phyloP scores from a whole-genome alignment of 1,140 invertebrate species.

The Drosophila asahinai region DNA sequence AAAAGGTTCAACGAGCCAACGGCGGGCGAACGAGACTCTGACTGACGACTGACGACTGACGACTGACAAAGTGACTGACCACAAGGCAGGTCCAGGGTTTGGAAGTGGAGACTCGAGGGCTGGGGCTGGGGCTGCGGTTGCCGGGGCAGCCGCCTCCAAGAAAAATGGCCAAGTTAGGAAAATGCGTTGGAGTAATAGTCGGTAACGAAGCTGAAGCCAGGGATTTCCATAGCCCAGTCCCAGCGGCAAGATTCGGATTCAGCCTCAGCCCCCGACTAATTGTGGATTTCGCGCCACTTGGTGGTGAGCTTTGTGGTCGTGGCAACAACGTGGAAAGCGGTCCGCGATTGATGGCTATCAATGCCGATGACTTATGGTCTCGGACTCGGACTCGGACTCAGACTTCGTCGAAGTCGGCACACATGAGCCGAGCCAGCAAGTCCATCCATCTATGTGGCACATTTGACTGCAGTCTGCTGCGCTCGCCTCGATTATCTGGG shows the following conservation, averaged over 20 bases:
- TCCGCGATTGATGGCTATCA: conserved; percentile 82
- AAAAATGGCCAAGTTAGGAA: conserved; percentile 80
- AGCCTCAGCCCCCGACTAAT: conserved; percentile 70
- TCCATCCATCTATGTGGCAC: conserved; percentile 73
- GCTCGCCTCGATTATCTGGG: conserved; percentile 45
- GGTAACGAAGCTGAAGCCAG: conserved; percentile 40
- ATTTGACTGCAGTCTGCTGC: conserved; percentile 60
- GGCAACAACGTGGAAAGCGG: conserved; percentile 59
- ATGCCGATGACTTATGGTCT: conserved; percentile 78
- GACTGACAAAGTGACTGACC: conserved; percentile 73
- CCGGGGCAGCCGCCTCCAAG: conserved; percentile 70
- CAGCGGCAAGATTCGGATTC: conserved; percentile 43
- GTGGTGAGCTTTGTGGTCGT: conserved; percentile 46
- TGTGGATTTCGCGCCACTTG: conserved; percentile 74
- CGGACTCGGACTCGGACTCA: background rate
- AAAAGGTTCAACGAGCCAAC: conserved; percentile 81
- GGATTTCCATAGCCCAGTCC: conserved; percentile 68
- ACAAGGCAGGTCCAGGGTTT: conserved; percentile 30
- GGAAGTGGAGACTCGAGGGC: background rate
- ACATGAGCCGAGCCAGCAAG: conserved; percentile 35
- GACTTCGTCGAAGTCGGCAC: conserved; percentile 30
- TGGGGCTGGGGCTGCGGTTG: conserved; percentile 37
- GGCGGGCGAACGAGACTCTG: conserved; percentile 30
- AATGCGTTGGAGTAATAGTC: conserved; percentile 80
- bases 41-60: conserved; percentile 41